Percentiles rank a stretch among this genome's conserved stretches.
Evolutionary conservation across 2,888 invertebrate genomes (phyloP).

Genomic region (Eilema sororculum): DNA sequence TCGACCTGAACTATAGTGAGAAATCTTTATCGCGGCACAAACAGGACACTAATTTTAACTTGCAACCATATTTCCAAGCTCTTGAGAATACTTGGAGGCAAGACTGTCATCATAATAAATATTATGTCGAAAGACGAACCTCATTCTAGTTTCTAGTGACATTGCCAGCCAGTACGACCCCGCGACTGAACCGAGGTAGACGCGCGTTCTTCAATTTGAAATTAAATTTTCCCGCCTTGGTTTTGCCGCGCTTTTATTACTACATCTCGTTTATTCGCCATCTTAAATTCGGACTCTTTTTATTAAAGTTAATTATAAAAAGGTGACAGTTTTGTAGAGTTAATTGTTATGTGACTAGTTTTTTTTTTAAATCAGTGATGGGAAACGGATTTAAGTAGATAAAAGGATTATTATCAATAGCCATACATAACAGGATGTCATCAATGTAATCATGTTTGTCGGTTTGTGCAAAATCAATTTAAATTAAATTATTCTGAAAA

Average conservation of each 20-base stretch:
- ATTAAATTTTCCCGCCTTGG: constrained; percentile 42
- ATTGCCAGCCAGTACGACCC: constrained; percentile 51
- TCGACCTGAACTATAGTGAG: not conserved
- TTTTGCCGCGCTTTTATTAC: constrained; percentile 52
- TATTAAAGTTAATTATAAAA: not conserved
- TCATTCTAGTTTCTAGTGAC: constrained; percentile 29
- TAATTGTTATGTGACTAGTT: not conserved
- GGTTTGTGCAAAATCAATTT: constrained; percentile 12
- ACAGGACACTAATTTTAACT: not conserved
- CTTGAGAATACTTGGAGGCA: constrained; percentile 11
- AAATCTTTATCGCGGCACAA: not conserved
- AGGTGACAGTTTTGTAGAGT: not conserved
- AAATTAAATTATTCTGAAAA: not conserved
- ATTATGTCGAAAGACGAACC: constrained; percentile 15
- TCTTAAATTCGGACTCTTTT: not conserved
- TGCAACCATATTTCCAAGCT: not conserved
- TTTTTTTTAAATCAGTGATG: constrained; percentile 14
- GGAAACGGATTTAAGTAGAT: constrained; percentile 22
- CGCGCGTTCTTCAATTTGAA: constrained; percentile 44
- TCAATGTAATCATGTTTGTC: constrained; percentile 23
- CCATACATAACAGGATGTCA: constrained; percentile 32
- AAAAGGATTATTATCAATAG: constrained; percentile 29
- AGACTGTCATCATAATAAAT: constrained; percentile 16
- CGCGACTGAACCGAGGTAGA: constrained; percentile 42
- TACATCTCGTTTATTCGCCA: constrained; percentile 13